Evolutionary conservation across 2,797 vertebrate genomes (phyloP), one percentile per base, ranked within the genome.

Genomic region (Chloroceryle amazona): DNA sequence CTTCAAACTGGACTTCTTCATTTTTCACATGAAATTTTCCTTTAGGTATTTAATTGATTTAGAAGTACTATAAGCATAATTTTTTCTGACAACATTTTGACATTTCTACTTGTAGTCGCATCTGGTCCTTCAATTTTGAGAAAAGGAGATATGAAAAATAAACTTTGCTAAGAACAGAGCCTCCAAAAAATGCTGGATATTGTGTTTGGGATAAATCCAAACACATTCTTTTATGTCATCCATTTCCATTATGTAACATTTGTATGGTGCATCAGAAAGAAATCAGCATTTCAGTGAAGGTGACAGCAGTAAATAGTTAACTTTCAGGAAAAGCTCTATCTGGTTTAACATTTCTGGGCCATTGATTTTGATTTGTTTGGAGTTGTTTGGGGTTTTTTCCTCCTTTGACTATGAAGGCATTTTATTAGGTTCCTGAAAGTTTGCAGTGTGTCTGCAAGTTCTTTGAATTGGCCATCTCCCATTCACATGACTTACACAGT

Each of bases 91-190:
- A 73, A 13, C 28, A 31, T 76, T 94, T 92, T 80, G 63, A 16
- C 41, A 90, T 71, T 92, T 82, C 31, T 67, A 65, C 21, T 92
- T 63, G 16, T 18, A 76, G 26, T 58, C 12, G 14, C 49, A 67
- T n/a, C 33, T 83, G 41, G 6, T 83, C 72, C 33, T 89, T 80
- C 41, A 68, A 11, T 58, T 93, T 57, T 80, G 42, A 93, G 71
- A 92, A 58, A 83, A 91, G 49, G 13, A 78, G 35, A 83, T 51
- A 74, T 4, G 17, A 94, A 93, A 91, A 68, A 78, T 31, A 91
- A 72, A 37, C 61, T 51, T 87, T 62, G 6, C 16, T 74, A 51
- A 63, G 44, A 83, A 57, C 18, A 35, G 26, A 96, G 20, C 7
- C 6, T 86, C 29, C 4, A 74, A 54, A 92, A 92, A 80, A 41